phyloP scores from a whole-genome alignment of 2,888 invertebrate species.

The Thymelicus acteon region DNA sequence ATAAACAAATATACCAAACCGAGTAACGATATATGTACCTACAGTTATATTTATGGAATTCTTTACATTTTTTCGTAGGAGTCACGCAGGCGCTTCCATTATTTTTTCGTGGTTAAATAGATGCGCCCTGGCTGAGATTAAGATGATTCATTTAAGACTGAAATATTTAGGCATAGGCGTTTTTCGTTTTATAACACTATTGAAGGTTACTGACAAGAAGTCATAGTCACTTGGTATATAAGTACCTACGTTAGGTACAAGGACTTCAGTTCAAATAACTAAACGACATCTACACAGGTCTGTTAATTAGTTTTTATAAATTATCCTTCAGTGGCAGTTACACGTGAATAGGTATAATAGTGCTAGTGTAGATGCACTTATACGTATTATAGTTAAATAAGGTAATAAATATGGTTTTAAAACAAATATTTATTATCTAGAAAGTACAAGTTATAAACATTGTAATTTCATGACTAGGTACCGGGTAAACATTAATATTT shows the following conservation, averaged over 20 bases:
- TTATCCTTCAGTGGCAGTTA: neutral
- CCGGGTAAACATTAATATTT: neutral
- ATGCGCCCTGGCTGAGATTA: neutral
- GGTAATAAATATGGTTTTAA: neutral
- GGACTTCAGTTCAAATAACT: too few relatives aligned
- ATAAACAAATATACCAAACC: too few relatives aligned
- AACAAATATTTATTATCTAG: neutral
- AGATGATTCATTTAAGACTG: neutral
- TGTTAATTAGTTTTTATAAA: neutral
- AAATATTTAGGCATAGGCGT: neutral
- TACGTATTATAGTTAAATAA: neutral
- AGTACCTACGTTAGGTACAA: too few relatives aligned
- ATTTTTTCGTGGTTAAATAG: neutral
- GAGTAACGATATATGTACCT: neutral
- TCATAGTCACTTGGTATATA: too few relatives aligned
- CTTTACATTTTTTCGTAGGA: neutral
- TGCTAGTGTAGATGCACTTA: neutral
- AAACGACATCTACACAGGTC: too few relatives aligned
- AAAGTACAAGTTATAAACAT: neutral
- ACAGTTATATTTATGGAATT: conserved; percentile 7
- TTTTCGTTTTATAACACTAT: neutral
- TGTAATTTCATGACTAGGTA: neutral
- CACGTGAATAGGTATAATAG: neutral
- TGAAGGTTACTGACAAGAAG: too few relatives aligned
- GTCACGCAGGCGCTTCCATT: neutral